Evolutionary conservation across 2,888 invertebrate genomes (phyloP).

Genomic region (Sphaeridia pumilis): DNA sequence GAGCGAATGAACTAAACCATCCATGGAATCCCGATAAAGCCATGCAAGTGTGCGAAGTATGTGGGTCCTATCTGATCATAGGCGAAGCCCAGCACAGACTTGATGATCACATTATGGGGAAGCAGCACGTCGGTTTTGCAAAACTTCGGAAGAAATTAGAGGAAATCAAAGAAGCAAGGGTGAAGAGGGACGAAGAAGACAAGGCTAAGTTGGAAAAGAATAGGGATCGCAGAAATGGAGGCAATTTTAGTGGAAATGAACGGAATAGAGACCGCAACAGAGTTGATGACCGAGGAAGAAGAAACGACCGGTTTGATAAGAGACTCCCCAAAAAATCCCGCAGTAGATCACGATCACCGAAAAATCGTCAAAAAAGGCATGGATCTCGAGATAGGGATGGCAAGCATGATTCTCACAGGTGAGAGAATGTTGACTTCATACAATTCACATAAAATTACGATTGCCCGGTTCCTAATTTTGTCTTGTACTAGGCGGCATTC

Average conservation of each 20-base stretch:
- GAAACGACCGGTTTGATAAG: conserved; percentile 8
- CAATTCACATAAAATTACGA: neutral
- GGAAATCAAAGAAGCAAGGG: conserved; percentile 41
- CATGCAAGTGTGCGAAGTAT: conserved; percentile 98
- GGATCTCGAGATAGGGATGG: conserved; percentile 12
- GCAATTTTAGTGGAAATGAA: conserved; percentile 3
- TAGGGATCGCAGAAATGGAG: conserved; percentile 18
- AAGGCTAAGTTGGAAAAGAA: conserved; percentile 27
- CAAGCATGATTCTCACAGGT: conserved; percentile 5
- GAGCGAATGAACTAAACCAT: conserved; percentile 28
- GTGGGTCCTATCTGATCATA: conserved; percentile 97
- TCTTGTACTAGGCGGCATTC: conserved; percentile 10
- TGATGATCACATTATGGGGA: conserved; percentile 97
- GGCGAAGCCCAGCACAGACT: conserved; percentile 96
- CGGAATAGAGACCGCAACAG: conserved; percentile 16
- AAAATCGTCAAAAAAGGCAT: conserved; percentile 9
- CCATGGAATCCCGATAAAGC: conserved; percentile 67
- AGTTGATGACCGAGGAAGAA: conserved; percentile 2
- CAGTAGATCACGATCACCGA: conserved; percentile 11
- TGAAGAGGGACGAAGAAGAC: conserved; percentile 30
- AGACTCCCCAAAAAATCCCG: conserved; percentile 4
- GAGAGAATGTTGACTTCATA: neutral
- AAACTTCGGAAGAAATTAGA: conserved; percentile 48
- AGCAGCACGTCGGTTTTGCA: conserved; percentile 90
- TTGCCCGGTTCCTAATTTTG: neutral